phyloP scores from a whole-genome alignment of 2,797 vertebrate species.

The Myiotriccus ornatus region DNA sequence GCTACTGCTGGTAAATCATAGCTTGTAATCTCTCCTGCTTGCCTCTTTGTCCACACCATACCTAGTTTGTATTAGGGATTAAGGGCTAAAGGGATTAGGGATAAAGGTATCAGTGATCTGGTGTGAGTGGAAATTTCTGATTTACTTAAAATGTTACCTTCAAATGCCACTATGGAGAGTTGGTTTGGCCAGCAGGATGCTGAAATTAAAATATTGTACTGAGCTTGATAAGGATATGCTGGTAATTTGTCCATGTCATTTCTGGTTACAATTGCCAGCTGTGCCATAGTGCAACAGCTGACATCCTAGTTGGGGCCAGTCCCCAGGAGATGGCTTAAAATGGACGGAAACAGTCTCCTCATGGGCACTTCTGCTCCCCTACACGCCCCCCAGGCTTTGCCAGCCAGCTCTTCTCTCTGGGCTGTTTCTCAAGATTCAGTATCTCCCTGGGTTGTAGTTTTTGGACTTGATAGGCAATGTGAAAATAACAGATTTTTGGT shows the following conservation, averaged over 20 bases:
- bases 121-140: background rate
- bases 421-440: background rate
- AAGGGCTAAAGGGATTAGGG: conserved; percentile 29
- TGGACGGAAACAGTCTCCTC: background rate
- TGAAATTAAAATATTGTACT: background rate
- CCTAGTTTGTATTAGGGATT: background rate
- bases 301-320: background rate
- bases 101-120: background rate
- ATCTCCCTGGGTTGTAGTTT: background rate
- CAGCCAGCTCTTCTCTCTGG: background rate
- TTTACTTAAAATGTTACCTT: background rate
- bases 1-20: background rate
- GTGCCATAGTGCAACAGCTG: background rate
- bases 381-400: rapidly evolving
- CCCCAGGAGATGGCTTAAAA: background rate
- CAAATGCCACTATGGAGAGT: background rate
- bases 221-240: background rate
- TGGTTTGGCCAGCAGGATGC: background rate
- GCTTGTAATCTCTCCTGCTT: background rate
- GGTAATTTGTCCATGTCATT: background rate
- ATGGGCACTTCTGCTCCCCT: background rate
- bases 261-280: background rate
- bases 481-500: background rate
- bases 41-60: background rate
- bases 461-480: background rate